Base-by-base conservation (phyloP, 2,888 invertebrate species). In the Dorcus parallelipipedus region DNA sequence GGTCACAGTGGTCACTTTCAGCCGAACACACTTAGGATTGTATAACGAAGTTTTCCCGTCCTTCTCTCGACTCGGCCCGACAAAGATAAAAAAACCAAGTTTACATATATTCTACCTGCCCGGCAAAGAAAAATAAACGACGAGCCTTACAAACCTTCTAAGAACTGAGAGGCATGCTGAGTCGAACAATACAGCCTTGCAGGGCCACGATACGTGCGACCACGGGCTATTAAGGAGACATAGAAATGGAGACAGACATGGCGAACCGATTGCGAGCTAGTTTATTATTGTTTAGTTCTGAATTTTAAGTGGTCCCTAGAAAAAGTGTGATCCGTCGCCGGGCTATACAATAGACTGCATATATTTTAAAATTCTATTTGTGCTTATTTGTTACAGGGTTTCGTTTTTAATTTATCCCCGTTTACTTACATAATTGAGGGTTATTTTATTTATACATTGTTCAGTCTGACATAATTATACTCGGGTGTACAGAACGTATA, bases 181-280 rank as follows among this genome's bases (percentile, higher is more conserved):
- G 64, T 60, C 52, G 59, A 65, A 67, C 67, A 67, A 67, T 67
- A 65, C 65, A 67, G 64, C 67, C 65, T 67, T 67, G 65, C 67
- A 62, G 64, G 63, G 64, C 63, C 59, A 61, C 60, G 59, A 33
- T 33, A 33, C 26, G 57, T 49, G 52, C 49, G 52, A 48, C 52
- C 55, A 50, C 54, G 48, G 56, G 59, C 52, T 56, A 61, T 55
- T 53, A 52, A 61, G 49, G 23, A 56, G 56, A 52, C 58, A 58
- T 49, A 52, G 49, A 56, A 54, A 57, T 54, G n/a, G 57, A 54
- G 55, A 58, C 52, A 53, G 58, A 58, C 49, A 55, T 49, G 47
- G 51, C 54, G 52, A 55, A 49, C 47, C 55, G 58, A 58, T 58
- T 59, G 17, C 23, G 45, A 20, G 45, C 45, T 23, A 45, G 45